Evolutionary conservation across 1,140 invertebrate species (phyloP).

Genomic region (Brachionus asplanchnoidis): DNA sequence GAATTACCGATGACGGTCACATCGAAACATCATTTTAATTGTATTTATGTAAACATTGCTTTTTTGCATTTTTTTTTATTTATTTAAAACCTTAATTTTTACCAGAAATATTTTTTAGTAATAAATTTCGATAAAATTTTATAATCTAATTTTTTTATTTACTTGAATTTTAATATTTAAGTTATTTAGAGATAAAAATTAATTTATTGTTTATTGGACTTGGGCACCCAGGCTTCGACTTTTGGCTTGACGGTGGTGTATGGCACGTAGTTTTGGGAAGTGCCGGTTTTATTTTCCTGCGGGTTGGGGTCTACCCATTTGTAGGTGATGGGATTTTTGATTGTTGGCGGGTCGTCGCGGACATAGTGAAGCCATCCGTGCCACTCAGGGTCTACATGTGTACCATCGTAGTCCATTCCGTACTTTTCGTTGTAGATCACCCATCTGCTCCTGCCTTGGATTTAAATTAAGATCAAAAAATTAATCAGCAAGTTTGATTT

Average conservation of each 20-base stretch:
- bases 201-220: slow-evolving; percentile 25
- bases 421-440: slow-evolving; percentile 73
- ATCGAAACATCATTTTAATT: slow-evolving; percentile 23
- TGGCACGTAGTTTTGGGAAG: slow-evolving; percentile 69
- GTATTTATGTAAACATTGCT: neutral
- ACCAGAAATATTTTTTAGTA: neutral
- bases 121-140: neutral
- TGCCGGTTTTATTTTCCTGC: slow-evolving; percentile 75
- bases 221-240: slow-evolving; percentile 70
- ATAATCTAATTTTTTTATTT: neutral
- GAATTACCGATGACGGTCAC: neutral
- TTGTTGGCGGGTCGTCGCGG: slow-evolving; percentile 70
- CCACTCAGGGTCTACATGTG: slow-evolving; percentile 86
- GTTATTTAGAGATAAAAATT: neutral
- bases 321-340: slow-evolving; percentile 59
- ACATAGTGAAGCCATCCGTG: slow-evolving; percentile 49
- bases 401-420: slow-evolving; percentile 82
- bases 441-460: slow-evolving; percentile 80
- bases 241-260: slow-evolving; percentile 80
- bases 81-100: neutral
- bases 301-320: slow-evolving; percentile 70
- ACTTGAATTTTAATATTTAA: neutral
- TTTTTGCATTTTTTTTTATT: neutral
- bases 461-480: neutral
- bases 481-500: slow-evolving; percentile 43